These are phyloP conservation scores for Phlogophora meticulosa DNA, from an alignment of 2,888 invertebrate genomes.

Conservation along the genomic window DNA sequence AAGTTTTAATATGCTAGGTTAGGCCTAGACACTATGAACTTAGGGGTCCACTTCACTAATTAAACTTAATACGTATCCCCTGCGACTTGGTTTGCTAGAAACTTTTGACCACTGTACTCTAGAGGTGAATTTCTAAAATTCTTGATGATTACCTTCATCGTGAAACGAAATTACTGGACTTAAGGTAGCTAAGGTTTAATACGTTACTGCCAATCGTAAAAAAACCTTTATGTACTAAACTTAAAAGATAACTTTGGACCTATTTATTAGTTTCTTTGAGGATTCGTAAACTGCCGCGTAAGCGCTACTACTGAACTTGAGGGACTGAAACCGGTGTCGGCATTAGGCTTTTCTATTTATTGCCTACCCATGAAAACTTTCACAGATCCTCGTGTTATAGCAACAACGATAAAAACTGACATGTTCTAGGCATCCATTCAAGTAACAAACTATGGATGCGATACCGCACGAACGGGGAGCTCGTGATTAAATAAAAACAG, in stretches of 20 bases:
- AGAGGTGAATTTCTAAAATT: constrained; percentile 14
- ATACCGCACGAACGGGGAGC: too few species aligned
- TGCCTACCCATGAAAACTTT: too few species aligned
- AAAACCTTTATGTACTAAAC: background rate
- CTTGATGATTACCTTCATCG: constrained; percentile 6
- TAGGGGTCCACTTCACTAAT: constrained; percentile 19
- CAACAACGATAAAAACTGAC: background rate
- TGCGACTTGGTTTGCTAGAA: constrained; percentile 23
- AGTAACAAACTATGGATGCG: background rate
- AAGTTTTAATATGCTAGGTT: constrained; percentile 34
- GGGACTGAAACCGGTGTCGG: too few species aligned
- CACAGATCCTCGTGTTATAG: too few species aligned
- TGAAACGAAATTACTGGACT: constrained; percentile 2
- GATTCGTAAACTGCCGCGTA: too few species aligned
- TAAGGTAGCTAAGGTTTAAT: background rate
- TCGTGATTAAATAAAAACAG: too few species aligned
- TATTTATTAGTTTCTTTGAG: background rate
- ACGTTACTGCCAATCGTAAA: background rate
- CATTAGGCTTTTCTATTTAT: too few species aligned
- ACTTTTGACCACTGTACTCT: constrained; percentile 13
- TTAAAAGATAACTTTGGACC: background rate
- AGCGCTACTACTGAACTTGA: too few species aligned
- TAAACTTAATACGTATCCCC: constrained; percentile 15
- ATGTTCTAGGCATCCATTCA: background rate
- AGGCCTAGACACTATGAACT: constrained; percentile 18